Evolutionary conservation across 1,140 invertebrate species (phyloP), one percentile per base, ranked within the genome.

Genomic region (Heterodera schachtii): DNA sequence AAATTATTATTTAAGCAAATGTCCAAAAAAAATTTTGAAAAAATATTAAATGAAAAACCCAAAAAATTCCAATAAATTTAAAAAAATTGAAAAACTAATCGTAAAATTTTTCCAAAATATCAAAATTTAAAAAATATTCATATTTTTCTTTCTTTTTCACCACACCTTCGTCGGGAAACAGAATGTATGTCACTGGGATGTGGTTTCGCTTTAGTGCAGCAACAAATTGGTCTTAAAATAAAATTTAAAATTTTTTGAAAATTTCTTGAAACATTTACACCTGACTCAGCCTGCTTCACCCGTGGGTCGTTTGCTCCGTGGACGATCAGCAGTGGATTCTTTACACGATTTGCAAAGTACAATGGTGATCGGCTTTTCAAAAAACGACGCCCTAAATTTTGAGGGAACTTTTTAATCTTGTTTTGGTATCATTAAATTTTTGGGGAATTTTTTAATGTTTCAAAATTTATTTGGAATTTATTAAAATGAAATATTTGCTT

Each of bases 201-300:
- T 77, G 64, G 52, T 87, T 86, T 60, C 86, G 86, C 70, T 90
- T 85, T 9, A 89, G 80, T 13, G 82, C 89, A 21, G 67, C 81
- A 16, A 89, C 88, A 70, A 89, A 89, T 83, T 90, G 88, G 70
- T 89, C 87, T 86, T 3, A 79, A 80, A 80, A 79, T 31, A 0
- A 80, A 31, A 19, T 80, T 75, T 75, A 43, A 41, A n/a, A 69
- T 71, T 41, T 44, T 31, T 73, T 7, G 6, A 47, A 79, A 43
- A 79, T 43, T 19, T 19, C 13, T 13, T 19, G 16, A 64, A 5
- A 13, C 13, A 64, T 31, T n/a, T 7, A 75, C 7, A 83, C 84
- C 85, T 5, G 85, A 87, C 81, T 86, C 85, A 3, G 84, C 75
- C 66, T 86, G 82, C 73, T 84, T 83, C n/a, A 86, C 85, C 66